Evolutionary conservation across 2,797 vertebrate species (phyloP).

Genomic region (Periophthalmus magnuspinnatus): DNA sequence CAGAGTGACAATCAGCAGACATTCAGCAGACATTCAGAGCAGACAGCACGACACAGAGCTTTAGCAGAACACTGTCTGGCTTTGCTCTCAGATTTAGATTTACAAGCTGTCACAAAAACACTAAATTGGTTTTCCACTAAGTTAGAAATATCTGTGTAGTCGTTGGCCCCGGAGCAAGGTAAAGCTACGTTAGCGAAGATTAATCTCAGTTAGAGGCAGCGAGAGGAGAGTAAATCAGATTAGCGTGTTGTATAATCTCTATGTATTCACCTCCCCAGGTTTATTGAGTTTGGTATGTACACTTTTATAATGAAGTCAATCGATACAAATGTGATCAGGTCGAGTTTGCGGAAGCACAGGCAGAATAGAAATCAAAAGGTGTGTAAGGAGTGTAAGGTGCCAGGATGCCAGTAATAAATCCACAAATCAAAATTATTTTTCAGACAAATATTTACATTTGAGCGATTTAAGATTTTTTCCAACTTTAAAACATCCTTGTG

Average conservation of each 20-base stretch:
- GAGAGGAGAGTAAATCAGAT: slow-evolving; percentile 12
- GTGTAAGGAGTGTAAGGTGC: not conserved
- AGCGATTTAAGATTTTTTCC: too few species aligned
- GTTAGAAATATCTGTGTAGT: slow-evolving; percentile 33
- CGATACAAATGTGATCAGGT: not conserved
- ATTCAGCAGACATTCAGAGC: slow-evolving; percentile 41
- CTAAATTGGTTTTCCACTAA: slow-evolving; percentile 25
- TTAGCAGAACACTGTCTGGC: slow-evolving; percentile 23
- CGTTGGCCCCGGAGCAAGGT: slow-evolving; percentile 13
- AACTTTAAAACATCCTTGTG: too few species aligned
- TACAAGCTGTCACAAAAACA: slow-evolving; percentile 25
- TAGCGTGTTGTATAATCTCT: slow-evolving; percentile 12
- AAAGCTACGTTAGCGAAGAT: slow-evolving; percentile 5
- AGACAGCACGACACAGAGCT: slow-evolving; percentile 22
- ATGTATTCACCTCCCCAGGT: slow-evolving; percentile 2
- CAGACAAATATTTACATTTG: too few species aligned
- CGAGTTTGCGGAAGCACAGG: not conserved
- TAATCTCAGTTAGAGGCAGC: slow-evolving; percentile 6
- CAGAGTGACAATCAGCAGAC: slow-evolving; percentile 36
- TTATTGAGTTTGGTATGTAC: slow-evolving; percentile 9
- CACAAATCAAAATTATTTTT: too few species aligned
- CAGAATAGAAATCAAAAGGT: not conserved
- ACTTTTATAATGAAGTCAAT: slow-evolving; percentile 13
- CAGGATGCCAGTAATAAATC: too few species aligned
- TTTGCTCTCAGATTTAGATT: slow-evolving; percentile 24